Conservation (phyloP, 2,888 invertebrate genomes). For the Volucella zonaria region DNA sequence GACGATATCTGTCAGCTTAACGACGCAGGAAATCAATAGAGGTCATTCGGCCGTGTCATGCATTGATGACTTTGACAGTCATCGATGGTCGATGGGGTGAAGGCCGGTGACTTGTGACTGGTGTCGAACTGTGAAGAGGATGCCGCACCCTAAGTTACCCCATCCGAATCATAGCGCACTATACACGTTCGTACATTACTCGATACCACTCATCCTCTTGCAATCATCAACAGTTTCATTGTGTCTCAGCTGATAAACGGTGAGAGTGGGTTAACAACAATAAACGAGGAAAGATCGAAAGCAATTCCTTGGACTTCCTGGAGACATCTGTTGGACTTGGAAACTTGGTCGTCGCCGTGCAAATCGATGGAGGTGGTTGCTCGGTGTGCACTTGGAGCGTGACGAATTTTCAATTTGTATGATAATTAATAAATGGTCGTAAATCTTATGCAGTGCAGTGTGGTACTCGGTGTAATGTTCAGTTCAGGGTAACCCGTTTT, state of each 20-base stretch:
- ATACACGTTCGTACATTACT: neutral
- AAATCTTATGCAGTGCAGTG: constrained; percentile 65
- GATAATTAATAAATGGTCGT: constrained; percentile 76
- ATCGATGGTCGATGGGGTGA: constrained; percentile 21
- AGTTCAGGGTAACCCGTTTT: constrained; percentile 66
- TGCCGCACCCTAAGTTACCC: constrained; percentile 67
- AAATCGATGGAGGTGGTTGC: constrained; percentile 56
- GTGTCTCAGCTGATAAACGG: constrained; percentile 34
- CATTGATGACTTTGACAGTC: constrained; percentile 55
- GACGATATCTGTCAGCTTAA: constrained; percentile 57
- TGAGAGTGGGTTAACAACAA: neutral
- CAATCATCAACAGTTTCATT: constrained; percentile 19
- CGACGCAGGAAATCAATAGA: constrained; percentile 71
- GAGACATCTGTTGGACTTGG: constrained; percentile 62
- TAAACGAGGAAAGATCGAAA: constrained; percentile 21
- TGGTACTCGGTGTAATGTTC: neutral
- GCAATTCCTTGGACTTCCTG: constrained; percentile 55
- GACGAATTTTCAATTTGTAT: constrained; percentile 77
- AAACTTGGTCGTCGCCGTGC: constrained; percentile 26
- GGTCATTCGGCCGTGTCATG: constrained; percentile 69
- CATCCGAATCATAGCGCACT: constrained; percentile 57
- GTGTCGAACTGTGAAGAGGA: constrained; percentile 72
- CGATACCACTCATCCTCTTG: neutral
- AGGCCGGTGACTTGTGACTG: constrained; percentile 41
- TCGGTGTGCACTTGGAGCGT: constrained; percentile 68